Evolutionary conservation across 1,140 invertebrate species (phyloP).

Genomic region (Camponotus floridanus): DNA sequence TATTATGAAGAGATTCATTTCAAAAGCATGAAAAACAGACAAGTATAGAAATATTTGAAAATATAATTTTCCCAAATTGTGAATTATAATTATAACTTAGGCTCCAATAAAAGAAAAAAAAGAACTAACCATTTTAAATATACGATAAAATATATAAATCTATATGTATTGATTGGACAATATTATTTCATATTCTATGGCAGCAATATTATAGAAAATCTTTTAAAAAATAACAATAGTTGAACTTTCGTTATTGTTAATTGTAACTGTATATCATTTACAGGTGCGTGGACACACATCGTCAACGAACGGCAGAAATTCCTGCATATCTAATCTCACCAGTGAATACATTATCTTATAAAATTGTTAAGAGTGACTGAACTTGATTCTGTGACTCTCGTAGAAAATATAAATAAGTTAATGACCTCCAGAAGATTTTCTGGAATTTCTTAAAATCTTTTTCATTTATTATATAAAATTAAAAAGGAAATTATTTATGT

Average conservation of each 20-base stretch:
- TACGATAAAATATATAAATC: neutral
- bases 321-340: conserved; percentile 82
- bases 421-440: conserved; percentile 39
- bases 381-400: conserved; percentile 75
- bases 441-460: neutral
- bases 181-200: conserved; percentile 18
- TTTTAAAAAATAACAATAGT: conserved; percentile 31
- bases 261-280: conserved; percentile 69
- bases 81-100: neutral
- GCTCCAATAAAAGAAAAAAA: neutral
- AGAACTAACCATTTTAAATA: neutral
- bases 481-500: neutral
- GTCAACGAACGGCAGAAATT: conserved; percentile 76
- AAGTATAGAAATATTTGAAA: neutral
- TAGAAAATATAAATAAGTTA: conserved; percentile 26
- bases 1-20: neutral
- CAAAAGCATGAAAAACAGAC: neutral
- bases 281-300: conserved; percentile 36
- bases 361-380: conserved; percentile 77
- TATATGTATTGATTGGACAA: too few relatives aligned
- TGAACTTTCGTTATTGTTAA: conserved; percentile 11
- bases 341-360: conserved; percentile 55
- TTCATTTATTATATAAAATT: neutral
- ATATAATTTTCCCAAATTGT: conserved; percentile 9
- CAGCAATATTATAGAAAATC: neutral